These are phyloP conservation scores for Crocodylus rhombifer DNA, from an alignment of 2,797 vertebrate genomes.

Conservation along the genomic window DNA sequence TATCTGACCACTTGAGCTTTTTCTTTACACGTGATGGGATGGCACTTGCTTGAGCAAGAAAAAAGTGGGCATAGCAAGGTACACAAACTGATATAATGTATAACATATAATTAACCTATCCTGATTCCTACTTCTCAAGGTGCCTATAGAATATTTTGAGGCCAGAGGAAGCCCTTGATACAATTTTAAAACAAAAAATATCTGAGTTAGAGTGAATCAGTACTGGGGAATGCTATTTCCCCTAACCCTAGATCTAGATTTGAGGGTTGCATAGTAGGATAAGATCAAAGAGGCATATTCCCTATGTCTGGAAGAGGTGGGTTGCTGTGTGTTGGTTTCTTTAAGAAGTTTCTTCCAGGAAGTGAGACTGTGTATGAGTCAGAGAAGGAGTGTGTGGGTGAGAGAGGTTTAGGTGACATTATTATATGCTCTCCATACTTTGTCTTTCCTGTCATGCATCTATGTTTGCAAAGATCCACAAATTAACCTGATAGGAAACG, in stretches of 20 bases:
- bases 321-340: neutral
- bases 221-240: neutral
- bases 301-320: neutral
- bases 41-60: slow-evolving; percentile 11
- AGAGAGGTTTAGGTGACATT: slow-evolving; percentile 51
- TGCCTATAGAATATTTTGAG: neutral
- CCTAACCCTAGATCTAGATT: neutral
- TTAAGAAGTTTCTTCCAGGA: slow-evolving; percentile 21
- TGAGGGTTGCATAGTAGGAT: neutral
- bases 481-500: slow-evolving; percentile 15
- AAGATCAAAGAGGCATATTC: slow-evolving; percentile 30
- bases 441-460: slow-evolving; percentile 39
- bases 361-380: slow-evolving; percentile 53
- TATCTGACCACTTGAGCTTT: neutral
- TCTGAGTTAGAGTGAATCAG: neutral
- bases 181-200: neutral
- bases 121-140: neutral
- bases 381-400: slow-evolving; percentile 37
- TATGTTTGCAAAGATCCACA: slow-evolving; percentile 38
- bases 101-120: neutral
- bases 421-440: slow-evolving; percentile 32
- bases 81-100: neutral
- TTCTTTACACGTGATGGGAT: neutral
- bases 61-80: neutral
- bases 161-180: neutral